A percentile compares a stretch with the other conserved stretches of the same genome.
Evolutionary conservation across 2,888 invertebrate genomes (phyloP).

Genomic region (Nemoura dubitans): DNA sequence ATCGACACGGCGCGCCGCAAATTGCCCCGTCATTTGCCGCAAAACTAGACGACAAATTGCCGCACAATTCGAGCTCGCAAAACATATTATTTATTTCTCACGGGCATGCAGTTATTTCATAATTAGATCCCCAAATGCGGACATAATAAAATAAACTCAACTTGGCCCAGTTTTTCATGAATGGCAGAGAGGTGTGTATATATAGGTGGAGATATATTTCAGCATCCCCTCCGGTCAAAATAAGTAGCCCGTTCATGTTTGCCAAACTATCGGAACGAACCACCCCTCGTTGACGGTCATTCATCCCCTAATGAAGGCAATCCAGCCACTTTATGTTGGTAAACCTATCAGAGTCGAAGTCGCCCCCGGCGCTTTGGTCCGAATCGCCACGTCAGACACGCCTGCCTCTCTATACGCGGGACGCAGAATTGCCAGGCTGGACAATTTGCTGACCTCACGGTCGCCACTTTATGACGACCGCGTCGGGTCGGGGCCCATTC

Average conservation of each 20-base stretch:
- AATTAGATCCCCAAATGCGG: too few species aligned
- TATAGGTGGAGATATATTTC: not conserved
- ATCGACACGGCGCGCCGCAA: not conserved
- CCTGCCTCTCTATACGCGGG: too few species aligned
- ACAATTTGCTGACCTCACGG: not conserved
- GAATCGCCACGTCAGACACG: too few species aligned
- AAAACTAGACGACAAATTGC: not conserved
- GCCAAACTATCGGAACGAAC: not conserved
- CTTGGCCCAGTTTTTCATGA: not conserved
- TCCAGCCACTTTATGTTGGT: slow-evolving; percentile 16
- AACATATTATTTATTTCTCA: not conserved
- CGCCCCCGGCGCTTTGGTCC: not conserved
- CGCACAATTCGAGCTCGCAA: not conserved
- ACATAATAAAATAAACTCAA: too few species aligned
- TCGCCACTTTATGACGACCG: too few species aligned
- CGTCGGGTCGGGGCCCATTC: too few species aligned
- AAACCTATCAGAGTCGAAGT: too few species aligned
- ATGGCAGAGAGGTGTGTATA: not conserved
- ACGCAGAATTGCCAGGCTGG: not conserved
- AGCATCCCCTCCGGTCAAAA: not conserved
- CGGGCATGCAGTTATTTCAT: not conserved
- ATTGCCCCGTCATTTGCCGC: not conserved
- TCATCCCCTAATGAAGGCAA: slow-evolving; percentile 3
- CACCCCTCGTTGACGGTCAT: not conserved
- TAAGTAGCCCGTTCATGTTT: not conserved